These are phyloP conservation scores for Drosophila nebulosa DNA, from an alignment of 1,140 invertebrate genomes.

Conservation along the genomic window DNA sequence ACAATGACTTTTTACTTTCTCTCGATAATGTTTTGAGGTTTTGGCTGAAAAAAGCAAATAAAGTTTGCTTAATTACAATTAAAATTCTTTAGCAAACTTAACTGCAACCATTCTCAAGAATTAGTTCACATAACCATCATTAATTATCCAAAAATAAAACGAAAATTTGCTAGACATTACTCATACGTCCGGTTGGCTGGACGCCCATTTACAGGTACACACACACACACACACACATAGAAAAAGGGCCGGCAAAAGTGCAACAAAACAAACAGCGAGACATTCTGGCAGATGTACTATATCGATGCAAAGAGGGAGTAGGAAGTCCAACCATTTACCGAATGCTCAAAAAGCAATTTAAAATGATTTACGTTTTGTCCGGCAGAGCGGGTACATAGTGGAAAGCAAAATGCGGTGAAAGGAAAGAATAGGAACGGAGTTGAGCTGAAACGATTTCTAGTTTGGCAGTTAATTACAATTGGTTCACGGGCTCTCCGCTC, in stretches of 20 bases:
- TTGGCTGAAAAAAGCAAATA: too few species aligned
- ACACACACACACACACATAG: background rate
- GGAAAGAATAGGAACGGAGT: slow-evolving; percentile 12
- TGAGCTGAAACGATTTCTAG: slow-evolving; percentile 40
- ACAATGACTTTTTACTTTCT: too few species aligned
- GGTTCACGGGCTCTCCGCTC: slow-evolving; percentile 32
- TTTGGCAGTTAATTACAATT: slow-evolving; percentile 72
- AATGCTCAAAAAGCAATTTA: slow-evolving; percentile 73
- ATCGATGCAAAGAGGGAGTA: slow-evolving; percentile 8
- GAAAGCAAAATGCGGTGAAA: background rate
- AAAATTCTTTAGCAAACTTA: background rate
- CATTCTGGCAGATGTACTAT: slow-evolving; percentile 28
- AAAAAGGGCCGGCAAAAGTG: background rate
- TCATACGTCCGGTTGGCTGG: slow-evolving; percentile 14
- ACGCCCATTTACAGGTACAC: background rate
- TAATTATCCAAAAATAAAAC: background rate
- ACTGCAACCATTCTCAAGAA: background rate
- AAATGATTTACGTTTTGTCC: slow-evolving; percentile 66
- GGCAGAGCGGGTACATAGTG: background rate
- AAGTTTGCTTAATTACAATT: too few species aligned
- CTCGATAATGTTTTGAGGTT: too few species aligned
- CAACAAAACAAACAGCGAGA: slow-evolving; percentile 23
- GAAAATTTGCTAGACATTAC: slow-evolving; percentile 17
- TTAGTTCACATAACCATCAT: background rate
- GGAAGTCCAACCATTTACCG: slow-evolving; percentile 45